Conservation (phyloP, 2,797 vertebrate genomes). For the Parauchenoglanis punctatus region DNA sequence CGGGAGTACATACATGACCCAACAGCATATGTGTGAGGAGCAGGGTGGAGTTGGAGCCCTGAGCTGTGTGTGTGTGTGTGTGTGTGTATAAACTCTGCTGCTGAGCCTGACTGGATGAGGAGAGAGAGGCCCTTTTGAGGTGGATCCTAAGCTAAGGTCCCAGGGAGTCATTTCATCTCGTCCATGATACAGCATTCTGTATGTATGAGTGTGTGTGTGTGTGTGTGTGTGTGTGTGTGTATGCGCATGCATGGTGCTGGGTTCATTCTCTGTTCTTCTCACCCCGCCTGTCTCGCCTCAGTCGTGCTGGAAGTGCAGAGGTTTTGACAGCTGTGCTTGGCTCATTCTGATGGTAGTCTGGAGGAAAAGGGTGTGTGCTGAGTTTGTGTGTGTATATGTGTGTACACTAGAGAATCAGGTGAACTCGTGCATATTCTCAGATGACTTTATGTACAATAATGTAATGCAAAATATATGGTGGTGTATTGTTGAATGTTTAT, state of each 20-base stretch:
- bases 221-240: slow-evolving; percentile 33
- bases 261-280: slow-evolving; percentile 49
- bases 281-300: slow-evolving; percentile 68
- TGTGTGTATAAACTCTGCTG: slow-evolving; percentile 8
- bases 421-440: slow-evolving; percentile 23
- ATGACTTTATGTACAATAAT: slow-evolving; percentile 10
- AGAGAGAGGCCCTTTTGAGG: slow-evolving; percentile 52
- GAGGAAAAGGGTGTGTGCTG: slow-evolving; percentile 74
- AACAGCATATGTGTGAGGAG: slow-evolving; percentile 44
- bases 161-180: slow-evolving; percentile 53
- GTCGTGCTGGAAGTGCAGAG: slow-evolving; percentile 72
- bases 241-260: not conserved
- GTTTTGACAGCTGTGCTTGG: slow-evolving; percentile 83
- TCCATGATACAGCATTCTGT: slow-evolving; percentile 50
- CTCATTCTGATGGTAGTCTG: slow-evolving; percentile 74
- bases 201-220: slow-evolving; percentile 35
- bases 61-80: slow-evolving; percentile 33
- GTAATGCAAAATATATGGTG: not conserved
- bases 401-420: slow-evolving; percentile 55
- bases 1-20: slow-evolving; percentile 29
- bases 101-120: slow-evolving; percentile 51
- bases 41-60: slow-evolving; percentile 51
- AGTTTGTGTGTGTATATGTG: slow-evolving; percentile 33
- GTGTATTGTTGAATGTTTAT: not conserved
- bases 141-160: slow-evolving; percentile 50